Percentiles rank a stretch among this genome's conserved stretches.
Conservation (phyloP, 2,888 invertebrate species). For the Trichogramma evanescens region DNA sequence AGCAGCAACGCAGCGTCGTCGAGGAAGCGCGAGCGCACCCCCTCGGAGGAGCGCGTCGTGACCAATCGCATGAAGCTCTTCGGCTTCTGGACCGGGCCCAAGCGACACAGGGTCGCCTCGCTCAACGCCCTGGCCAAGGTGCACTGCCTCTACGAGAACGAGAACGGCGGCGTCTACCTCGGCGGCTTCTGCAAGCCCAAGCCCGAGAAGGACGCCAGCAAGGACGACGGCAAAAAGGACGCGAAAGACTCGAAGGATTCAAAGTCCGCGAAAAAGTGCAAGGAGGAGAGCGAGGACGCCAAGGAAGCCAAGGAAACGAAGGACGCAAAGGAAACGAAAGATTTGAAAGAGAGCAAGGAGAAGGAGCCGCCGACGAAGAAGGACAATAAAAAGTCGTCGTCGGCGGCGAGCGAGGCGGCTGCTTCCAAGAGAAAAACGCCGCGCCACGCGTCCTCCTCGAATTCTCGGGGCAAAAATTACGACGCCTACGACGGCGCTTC, state of each 20-base stretch:
- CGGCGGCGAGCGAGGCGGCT: conserved; percentile 25
- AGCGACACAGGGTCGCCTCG: conserved; percentile 79
- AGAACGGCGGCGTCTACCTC: conserved; percentile 64
- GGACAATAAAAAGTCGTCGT: conserved; percentile 14
- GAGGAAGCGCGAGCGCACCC: conserved; percentile 29
- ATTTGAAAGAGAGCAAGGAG: conserved; percentile 34
- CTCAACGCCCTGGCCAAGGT: conserved; percentile 85
- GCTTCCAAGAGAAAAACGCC: conserved; percentile 58
- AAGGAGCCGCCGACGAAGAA: conserved; percentile 30
- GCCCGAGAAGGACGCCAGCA: conserved; percentile 50
- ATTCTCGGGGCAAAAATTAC: conserved; percentile 76
- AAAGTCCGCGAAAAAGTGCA: conserved; percentile 30
- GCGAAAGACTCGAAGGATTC: conserved; percentile 21
- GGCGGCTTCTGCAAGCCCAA: conserved; percentile 54
- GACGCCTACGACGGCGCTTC: conserved; percentile 68
- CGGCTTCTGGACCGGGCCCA: conserved; percentile 70
- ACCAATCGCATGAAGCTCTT: conserved; percentile 55
- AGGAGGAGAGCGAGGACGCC: conserved; percentile 27
- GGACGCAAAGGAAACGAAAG: conserved; percentile 38
- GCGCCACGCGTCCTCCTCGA: conserved; percentile 58
- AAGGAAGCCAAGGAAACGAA: conserved; percentile 25
- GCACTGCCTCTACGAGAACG: conserved; percentile 85
- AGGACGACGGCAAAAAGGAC: conserved; percentile 27
- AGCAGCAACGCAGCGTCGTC: background rate
- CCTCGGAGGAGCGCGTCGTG: conserved; percentile 38